Conservation (phyloP, 2,113 vertebrate genomes). For the Todiramphus chloris region DNA sequence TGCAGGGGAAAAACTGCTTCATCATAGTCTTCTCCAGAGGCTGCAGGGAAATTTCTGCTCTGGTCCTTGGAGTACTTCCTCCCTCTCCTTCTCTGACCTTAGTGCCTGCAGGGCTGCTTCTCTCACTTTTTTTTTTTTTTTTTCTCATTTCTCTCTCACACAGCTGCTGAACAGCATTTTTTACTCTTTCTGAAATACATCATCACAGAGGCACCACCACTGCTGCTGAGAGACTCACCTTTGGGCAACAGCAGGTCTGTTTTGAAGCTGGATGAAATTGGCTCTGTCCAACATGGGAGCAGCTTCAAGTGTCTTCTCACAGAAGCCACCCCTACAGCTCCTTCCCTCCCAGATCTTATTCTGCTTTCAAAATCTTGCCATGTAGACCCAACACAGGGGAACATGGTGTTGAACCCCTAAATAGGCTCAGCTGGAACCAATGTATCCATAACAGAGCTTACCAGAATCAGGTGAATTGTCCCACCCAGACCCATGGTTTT, state of each 20-base stretch:
- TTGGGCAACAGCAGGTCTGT: background rate
- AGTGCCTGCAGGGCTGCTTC: background rate
- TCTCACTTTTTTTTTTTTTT: background rate
- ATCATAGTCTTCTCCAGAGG: background rate
- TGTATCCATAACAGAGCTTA: background rate
- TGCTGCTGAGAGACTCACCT: background rate
- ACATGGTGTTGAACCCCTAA: background rate
- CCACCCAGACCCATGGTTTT: background rate
- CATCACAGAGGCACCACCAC: background rate
- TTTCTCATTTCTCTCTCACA: background rate
- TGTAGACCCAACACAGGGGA: background rate
- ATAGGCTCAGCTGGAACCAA: background rate
- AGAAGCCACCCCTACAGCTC: background rate
- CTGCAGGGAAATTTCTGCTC: background rate
- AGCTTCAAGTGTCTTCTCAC: background rate
- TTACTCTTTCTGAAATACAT: background rate
- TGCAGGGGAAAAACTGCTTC: background rate
- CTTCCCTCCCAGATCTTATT: accelerated
- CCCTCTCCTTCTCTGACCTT: background rate
- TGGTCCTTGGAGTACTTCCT: background rate
- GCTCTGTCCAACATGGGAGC: accelerated
- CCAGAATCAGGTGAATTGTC: background rate
- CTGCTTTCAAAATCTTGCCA: background rate
- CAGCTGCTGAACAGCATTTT: background rate
- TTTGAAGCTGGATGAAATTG: background rate